Conservation (phyloP, 2,113 vertebrate genomes). For the Pitta sordida region DNA sequence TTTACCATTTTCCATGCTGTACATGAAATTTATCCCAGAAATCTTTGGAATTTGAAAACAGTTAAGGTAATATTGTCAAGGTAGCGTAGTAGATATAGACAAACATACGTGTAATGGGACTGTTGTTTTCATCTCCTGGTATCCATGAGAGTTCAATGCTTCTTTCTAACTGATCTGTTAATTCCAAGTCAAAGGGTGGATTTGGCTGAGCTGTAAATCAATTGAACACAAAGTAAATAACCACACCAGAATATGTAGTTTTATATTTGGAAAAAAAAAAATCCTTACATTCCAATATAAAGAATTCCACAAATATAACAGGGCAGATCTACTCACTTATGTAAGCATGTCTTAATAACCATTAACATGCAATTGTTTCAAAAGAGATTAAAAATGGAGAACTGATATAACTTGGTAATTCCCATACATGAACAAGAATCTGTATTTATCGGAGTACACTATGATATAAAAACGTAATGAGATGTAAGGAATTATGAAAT, state of each 20-base stretch:
- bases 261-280: background rate
- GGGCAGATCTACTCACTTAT: background rate
- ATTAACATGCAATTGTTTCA: constrained; percentile 61
- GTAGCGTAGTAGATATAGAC: background rate
- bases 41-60: background rate
- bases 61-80: background rate
- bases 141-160: constrained; percentile 91
- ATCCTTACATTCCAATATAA: background rate
- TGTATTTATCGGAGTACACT: background rate
- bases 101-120: constrained; percentile 86
- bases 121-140: constrained; percentile 93
- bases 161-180: constrained; percentile 85
- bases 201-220: constrained; percentile 85
- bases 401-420: constrained; percentile 24
- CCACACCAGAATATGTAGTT: background rate
- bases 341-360: background rate
- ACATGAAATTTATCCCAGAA: background rate
- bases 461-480: background rate
- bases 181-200: constrained; percentile 90
- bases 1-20: background rate
- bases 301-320: background rate
- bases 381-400: constrained; percentile 11
- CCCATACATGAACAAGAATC: background rate
- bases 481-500: background rate
- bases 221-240: constrained; percentile 34